Conservation (phyloP, 2,113 vertebrate genomes). For the Hucho hucho region DNA sequence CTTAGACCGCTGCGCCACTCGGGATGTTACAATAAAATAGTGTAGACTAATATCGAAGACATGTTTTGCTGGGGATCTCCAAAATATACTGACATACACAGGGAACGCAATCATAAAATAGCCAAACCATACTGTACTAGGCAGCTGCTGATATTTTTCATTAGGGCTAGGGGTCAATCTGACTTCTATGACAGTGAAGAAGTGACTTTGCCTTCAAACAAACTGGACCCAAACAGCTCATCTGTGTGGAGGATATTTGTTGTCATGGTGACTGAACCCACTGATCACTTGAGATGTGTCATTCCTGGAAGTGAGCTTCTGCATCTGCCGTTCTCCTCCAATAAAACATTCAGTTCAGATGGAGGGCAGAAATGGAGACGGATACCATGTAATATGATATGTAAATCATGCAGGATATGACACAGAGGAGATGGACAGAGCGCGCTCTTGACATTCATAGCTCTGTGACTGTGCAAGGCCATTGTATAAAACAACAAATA, state of each 20-base stretch:
- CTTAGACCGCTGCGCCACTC: too few relatives aligned
- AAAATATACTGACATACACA: too few relatives aligned
- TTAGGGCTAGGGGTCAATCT: background rate
- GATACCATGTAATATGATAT: background rate
- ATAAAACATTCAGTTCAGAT: conserved; percentile 6
- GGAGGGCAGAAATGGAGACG: conserved; percentile 4
- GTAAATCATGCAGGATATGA: background rate
- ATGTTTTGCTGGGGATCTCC: too few relatives aligned
- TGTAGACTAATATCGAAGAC: too few relatives aligned
- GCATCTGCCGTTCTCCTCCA: conserved; percentile 22
- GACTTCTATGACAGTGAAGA: conserved; percentile 9
- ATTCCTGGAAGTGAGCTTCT: conserved; percentile 25
- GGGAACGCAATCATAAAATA: too few relatives aligned
- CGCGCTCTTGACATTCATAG: background rate
- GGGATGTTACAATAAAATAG: too few relatives aligned
- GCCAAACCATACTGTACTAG: background rate
- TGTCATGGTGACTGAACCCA: conserved; percentile 55
- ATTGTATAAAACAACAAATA: background rate
- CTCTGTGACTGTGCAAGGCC: background rate
- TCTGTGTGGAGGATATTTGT: conserved; percentile 38
- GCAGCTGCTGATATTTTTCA: background rate
- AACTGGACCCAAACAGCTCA: conserved; percentile 43
- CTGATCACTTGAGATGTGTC: conserved; percentile 41
- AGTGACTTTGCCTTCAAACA: conserved; percentile 20
- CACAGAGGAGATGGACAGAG: background rate